phyloP scores from a whole-genome alignment of 2,888 invertebrate species.

The Parnassius apollo region DNA sequence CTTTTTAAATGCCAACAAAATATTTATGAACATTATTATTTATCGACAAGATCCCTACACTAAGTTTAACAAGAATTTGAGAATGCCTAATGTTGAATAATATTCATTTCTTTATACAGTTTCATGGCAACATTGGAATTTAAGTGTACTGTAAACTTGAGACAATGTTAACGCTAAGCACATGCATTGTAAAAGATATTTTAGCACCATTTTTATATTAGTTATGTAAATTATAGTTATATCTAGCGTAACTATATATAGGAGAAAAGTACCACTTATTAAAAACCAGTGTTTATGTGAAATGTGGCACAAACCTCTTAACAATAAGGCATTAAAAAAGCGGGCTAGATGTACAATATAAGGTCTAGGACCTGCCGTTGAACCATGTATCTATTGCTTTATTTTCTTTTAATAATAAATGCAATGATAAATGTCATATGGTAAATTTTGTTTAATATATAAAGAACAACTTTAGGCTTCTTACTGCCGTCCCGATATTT shows the following conservation, averaged over 20 bases:
- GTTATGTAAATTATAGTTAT: conserved; percentile 3
- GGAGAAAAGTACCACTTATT: conserved; percentile 13
- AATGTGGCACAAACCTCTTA: conserved; percentile 13
- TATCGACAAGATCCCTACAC: background rate
- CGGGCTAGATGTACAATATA: background rate
- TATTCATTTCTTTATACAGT: conserved; percentile 1
- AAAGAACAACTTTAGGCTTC: background rate
- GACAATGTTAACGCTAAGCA: conserved; percentile 4
- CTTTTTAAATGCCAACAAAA: background rate
- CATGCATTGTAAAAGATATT: conserved; percentile 7
- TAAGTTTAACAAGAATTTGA: background rate
- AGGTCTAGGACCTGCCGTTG: background rate
- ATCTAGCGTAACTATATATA: conserved; percentile 20
- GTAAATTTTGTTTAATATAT: background rate
- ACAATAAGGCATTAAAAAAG: conserved; percentile 9
- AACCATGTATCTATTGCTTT: conserved; percentile 9
- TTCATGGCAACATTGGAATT: conserved; percentile 17
- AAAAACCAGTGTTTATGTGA: background rate
- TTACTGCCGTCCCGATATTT: background rate
- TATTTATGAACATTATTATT: background rate
- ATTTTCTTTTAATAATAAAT: background rate
- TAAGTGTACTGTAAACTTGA: background rate
- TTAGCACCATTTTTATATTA: conserved; percentile 22
- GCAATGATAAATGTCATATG: background rate
- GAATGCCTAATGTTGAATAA: background rate